A percentile compares a stretch with the other conserved stretches of the same genome.
These are phyloP conservation scores for Tapirus indicus DNA, from an alignment of 2,797 vertebrate species.

Conservation along the genomic window DNA sequence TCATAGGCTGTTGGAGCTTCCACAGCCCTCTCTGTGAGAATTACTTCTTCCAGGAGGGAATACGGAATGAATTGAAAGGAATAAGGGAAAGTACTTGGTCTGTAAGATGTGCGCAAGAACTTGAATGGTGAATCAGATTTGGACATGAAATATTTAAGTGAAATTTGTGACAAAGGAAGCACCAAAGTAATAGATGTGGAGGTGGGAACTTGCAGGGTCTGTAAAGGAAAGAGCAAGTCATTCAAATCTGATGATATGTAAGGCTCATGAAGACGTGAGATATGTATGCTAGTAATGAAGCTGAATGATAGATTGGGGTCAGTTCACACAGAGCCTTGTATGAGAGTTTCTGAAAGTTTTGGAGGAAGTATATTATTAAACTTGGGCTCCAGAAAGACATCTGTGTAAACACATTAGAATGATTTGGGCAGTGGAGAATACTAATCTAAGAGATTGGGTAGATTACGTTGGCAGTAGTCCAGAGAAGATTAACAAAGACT, in stretches of 20 bases:
- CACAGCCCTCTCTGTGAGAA: background rate
- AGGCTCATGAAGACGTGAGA: background rate
- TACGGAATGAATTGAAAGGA: constrained; percentile 33
- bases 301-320: background rate
- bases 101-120: constrained; percentile 28
- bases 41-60: constrained; percentile 36
- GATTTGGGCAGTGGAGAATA: background rate
- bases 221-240: constrained; percentile 7
- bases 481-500: constrained; percentile 6
- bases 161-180: background rate
- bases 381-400: background rate
- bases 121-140: constrained; percentile 52
- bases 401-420: constrained; percentile 22
- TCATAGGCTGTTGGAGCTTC: background rate
- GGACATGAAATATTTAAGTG: background rate
- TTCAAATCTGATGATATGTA: background rate
- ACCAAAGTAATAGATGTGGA: background rate
- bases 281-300: background rate
- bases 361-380: background rate
- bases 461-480: background rate
- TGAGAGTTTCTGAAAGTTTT: constrained; percentile 37
- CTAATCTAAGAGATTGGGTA: background rate
- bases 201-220: background rate
- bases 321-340: constrained; percentile 7
- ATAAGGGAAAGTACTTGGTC: background rate